Conservation (phyloP, 2,888 invertebrate genomes). For the Ptilodon capucinus region DNA sequence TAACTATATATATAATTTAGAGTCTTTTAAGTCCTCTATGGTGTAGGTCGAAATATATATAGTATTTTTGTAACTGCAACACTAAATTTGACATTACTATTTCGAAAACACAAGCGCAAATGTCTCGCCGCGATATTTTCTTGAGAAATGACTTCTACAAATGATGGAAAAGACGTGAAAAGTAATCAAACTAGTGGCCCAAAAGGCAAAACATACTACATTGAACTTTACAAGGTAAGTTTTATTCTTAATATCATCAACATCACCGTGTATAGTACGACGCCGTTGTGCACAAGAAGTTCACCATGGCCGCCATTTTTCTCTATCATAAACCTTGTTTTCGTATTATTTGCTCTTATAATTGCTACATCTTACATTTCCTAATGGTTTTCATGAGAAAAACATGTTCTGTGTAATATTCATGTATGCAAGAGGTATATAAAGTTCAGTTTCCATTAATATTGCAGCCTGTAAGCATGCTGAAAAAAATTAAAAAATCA, state of each 20-base stretch:
- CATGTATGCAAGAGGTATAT: not conserved
- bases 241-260: slow-evolving; percentile 46
- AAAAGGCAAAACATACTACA: slow-evolving; percentile 77
- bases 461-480: slow-evolving; percentile 13
- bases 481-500: slow-evolving; percentile 19
- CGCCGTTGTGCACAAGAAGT: slow-evolving; percentile 73
- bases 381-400: not conserved
- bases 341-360: slow-evolving; percentile 53
- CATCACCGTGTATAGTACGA: slow-evolving; percentile 49
- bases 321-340: slow-evolving; percentile 74
- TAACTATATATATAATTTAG: too few species aligned
- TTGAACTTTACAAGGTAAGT: slow-evolving; percentile 79
- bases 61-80: slow-evolving; percentile 39
- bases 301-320: slow-evolving; percentile 80
- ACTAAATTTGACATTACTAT: slow-evolving; percentile 77
- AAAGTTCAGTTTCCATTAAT: slow-evolving; percentile 6
- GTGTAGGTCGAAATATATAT: too few species aligned
- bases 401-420: slow-evolving; percentile 2
- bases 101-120: slow-evolving; percentile 82
- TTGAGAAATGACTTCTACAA: slow-evolving; percentile 83
- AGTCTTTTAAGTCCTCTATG: too few species aligned
- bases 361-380: slow-evolving; percentile 21
- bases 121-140: slow-evolving; percentile 82
- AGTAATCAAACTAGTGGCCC: slow-evolving; percentile 73
- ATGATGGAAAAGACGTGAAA: slow-evolving; percentile 81